Conservation (phyloP, 2,797 vertebrate genomes). For the Yasuhikotakia modesta region DNA sequence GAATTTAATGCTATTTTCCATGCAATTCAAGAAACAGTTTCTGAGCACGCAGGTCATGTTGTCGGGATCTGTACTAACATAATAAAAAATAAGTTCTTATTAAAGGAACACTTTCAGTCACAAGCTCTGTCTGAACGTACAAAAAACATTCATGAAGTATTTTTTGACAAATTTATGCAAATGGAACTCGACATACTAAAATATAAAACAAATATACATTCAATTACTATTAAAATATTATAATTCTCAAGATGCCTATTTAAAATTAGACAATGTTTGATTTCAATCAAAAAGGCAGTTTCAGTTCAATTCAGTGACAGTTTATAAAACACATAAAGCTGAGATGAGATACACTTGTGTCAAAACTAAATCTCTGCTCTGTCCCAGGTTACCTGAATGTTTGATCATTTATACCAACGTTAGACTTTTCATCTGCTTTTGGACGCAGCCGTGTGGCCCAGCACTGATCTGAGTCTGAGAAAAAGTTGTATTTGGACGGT, state of each 20-base stretch:
- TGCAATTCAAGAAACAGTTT: not conserved
- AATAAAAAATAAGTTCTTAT: constrained; percentile 11
- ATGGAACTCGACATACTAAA: not conserved
- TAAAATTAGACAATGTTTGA: constrained; percentile 14
- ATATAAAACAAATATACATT: constrained; percentile 1
- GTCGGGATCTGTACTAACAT: constrained; percentile 3
- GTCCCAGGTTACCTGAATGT: not conserved
- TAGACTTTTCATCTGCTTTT: not conserved
- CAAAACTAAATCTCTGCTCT: not conserved
- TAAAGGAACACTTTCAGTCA: constrained; percentile 28
- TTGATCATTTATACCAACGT: not conserved
- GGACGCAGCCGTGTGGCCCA: not conserved
- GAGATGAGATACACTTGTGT: not conserved
- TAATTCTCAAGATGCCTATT: not conserved
- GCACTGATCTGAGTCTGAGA: not conserved
- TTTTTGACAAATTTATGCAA: not conserved
- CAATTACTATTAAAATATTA: constrained; percentile 1
- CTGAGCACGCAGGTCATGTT: not conserved
- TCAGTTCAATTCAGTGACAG: constrained; percentile 6
- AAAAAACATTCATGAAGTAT: not conserved
- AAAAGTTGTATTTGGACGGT: not conserved
- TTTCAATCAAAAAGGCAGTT: too few relatives aligned
- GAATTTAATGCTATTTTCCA: constrained; percentile 3
- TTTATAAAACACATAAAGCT: constrained; percentile 3
- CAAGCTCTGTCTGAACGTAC: not conserved